These are phyloP conservation scores for Halictus ligatus DNA, from an alignment of 2,888 invertebrate species.

Conservation along the genomic window DNA sequence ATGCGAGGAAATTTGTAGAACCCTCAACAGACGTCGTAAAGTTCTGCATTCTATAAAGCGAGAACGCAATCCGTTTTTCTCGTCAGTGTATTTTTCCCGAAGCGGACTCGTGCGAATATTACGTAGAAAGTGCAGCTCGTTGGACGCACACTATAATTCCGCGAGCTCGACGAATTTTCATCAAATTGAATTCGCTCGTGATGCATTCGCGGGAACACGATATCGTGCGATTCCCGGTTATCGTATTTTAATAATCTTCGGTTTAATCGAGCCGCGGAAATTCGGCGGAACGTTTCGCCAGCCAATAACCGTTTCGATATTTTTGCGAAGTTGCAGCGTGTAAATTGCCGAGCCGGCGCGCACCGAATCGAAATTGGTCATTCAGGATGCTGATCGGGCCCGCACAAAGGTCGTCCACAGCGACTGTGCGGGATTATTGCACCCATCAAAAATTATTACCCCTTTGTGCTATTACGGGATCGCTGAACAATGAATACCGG, in stretches of 20 bases:
- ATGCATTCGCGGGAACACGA: slow-evolving; percentile 2
- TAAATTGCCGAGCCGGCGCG: slow-evolving; percentile 28
- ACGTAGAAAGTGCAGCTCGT: background rate
- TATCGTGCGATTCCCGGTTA: slow-evolving; percentile 5
- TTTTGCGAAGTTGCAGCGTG: slow-evolving; percentile 42
- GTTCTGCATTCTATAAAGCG: background rate
- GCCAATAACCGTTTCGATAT: slow-evolving; percentile 34
- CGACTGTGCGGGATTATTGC: slow-evolving; percentile 31
- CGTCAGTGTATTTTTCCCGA: background rate
- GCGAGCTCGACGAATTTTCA: background rate
- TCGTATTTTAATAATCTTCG: background rate
- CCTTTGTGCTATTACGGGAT: slow-evolving; percentile 13
- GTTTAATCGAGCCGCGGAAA: background rate
- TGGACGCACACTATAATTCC: background rate
- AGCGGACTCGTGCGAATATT: background rate
- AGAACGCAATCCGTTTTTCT: background rate
- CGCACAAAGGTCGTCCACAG: slow-evolving; percentile 6
- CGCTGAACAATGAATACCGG: slow-evolving; percentile 6
- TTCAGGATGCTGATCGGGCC: slow-evolving; percentile 2
- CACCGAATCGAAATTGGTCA: slow-evolving; percentile 33
- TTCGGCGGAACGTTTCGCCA: slow-evolving; percentile 11
- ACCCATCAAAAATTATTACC: slow-evolving; percentile 39
- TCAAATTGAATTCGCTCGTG: slow-evolving; percentile 17
- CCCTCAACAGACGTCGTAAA: background rate
- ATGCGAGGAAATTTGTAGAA: background rate